phyloP scores from a whole-genome alignment of 2,113 vertebrate species.

The Xenopus borealis region DNA sequence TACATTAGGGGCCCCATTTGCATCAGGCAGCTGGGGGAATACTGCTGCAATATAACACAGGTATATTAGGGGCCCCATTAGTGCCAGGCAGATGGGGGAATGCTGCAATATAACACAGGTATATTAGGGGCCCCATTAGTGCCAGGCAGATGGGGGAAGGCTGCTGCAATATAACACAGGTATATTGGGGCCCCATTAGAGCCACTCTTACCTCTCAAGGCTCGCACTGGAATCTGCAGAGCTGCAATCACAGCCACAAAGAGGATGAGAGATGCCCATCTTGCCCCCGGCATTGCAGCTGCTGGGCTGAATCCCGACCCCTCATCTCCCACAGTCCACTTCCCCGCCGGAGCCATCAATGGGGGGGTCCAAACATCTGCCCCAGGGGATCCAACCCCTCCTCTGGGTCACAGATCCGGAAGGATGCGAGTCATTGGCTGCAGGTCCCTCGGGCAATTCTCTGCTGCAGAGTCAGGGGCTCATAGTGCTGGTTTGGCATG shows the following conservation, averaged over 20 bases:
- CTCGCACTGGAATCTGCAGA: conserved; percentile 44
- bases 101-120: too few species aligned
- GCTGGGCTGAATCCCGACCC: neutral
- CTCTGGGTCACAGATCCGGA: conserved; percentile 23
- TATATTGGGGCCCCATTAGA: neutral
- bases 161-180: too few species aligned
- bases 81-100: too few species aligned
- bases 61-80: too few species aligned
- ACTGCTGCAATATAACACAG: too few species aligned
- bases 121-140: too few species aligned
- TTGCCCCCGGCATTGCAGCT: conserved; percentile 4
- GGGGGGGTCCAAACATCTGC: conserved; percentile 13
- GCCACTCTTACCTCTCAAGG: conserved; percentile 47
- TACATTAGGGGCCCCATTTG: too few species aligned
- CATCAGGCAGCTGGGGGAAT: too few species aligned
- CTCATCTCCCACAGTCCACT: conserved; percentile 7
- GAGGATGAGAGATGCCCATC: conserved; percentile 31
- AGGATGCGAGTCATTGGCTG: neutral
- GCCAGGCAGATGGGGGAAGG: too few species aligned
- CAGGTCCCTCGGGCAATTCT: neutral
- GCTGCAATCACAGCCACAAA: conserved; percentile 41
- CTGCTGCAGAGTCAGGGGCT: conserved; percentile 6
- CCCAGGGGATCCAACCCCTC: conserved; percentile 17
- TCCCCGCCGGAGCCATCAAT: conserved; percentile 43
- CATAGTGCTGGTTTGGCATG: neutral